These are phyloP conservation scores for Sesia bembeciformis DNA, from an alignment of 2,888 invertebrate genomes.

Conservation along the genomic window DNA sequence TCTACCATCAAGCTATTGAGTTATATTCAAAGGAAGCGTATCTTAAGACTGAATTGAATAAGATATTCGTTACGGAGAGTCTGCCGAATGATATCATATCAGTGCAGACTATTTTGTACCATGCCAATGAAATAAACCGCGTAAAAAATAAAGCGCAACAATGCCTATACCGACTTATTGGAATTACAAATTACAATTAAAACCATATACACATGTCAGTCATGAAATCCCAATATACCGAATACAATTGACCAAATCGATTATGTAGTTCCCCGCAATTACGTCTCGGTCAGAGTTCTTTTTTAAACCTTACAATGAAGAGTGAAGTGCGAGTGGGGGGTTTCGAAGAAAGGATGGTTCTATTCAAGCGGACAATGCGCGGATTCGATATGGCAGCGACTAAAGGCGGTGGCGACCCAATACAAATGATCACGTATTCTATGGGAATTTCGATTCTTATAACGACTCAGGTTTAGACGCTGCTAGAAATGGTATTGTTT, in stretches of 20 bases:
- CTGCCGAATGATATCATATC: no score
- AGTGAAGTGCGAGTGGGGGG: not conserved
- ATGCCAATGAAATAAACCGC: no score
- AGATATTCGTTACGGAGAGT: no score
- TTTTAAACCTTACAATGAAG: not conserved
- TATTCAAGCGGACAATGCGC: constrained; percentile 9
- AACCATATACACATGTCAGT: no score
- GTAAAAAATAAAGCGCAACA: no score
- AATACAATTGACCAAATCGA: not conserved
- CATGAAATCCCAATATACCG: no score
- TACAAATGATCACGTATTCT: constrained; percentile 10
- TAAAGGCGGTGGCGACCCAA: constrained; percentile 3
- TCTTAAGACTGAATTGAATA: no score
- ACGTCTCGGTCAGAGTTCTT: not conserved
- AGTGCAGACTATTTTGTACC: no score
- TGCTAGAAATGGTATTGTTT: not conserved
- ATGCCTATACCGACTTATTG: no score
- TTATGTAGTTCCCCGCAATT: not conserved
- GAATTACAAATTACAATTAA: no score
- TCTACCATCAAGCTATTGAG: no score
- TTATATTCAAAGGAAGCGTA: no score
- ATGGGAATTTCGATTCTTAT: constrained; percentile 3
- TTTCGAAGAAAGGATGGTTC: constrained; percentile 5
- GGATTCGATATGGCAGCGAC: constrained; percentile 8
- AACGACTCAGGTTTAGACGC: not conserved